Evolutionary conservation across 1,140 invertebrate species (phyloP).

Genomic region (Drosophila prosaltans): DNA sequence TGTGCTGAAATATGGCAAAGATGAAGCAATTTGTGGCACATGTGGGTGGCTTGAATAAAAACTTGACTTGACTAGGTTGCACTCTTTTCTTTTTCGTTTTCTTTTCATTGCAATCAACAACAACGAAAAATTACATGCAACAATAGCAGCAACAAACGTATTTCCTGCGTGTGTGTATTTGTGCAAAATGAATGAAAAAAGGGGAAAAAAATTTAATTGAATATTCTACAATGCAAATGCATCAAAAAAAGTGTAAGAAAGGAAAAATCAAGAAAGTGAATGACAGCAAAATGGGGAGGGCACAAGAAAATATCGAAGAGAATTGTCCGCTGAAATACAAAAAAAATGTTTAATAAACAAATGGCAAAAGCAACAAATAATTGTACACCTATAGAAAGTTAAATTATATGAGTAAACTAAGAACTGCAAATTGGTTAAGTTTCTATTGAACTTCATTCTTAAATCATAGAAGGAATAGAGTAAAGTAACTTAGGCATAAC

Average conservation of each 20-base stretch:
- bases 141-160: constrained; percentile 52
- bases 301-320: not conserved
- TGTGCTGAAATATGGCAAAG: constrained; percentile 40
- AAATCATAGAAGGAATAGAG: too few species aligned
- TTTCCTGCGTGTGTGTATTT: constrained; percentile 62
- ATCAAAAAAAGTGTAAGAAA: constrained; percentile 2
- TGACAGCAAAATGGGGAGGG: not conserved
- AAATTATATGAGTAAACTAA: too few species aligned
- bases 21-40: constrained; percentile 71
- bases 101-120: constrained; percentile 69
- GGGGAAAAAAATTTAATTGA: constrained; percentile 34
- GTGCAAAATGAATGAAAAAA: constrained; percentile 63
- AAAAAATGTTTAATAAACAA: constrained; percentile 8
- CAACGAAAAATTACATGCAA: constrained; percentile 71
- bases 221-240: constrained; percentile 41
- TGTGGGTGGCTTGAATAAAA: constrained; percentile 66
- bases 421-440: too few species aligned
- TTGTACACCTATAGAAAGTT: too few species aligned
- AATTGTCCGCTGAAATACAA: not conserved
- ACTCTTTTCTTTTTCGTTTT: constrained; percentile 9
- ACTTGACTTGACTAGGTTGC: constrained; percentile 20
- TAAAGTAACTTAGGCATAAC: too few species aligned
- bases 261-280: constrained; percentile 28
- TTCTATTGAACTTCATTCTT: too few species aligned
- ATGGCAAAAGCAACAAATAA: not conserved